Percentiles rank a stretch among this genome's conserved stretches.
These are phyloP conservation scores for Tachysurus fulvidraco DNA, from an alignment of 2,113 vertebrate species.

Conservation along the genomic window DNA sequence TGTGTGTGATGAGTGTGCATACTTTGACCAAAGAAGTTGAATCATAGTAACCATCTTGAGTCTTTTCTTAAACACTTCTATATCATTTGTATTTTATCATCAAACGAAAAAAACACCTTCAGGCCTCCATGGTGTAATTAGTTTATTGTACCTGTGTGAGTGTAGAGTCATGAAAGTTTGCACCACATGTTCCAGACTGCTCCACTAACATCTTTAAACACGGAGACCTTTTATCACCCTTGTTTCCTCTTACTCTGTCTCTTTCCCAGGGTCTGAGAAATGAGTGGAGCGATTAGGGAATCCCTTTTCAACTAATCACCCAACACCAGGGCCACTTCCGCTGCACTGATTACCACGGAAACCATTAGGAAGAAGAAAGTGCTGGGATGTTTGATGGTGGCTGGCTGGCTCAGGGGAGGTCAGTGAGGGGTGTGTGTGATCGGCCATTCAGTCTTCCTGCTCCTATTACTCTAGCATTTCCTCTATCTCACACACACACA, in stretches of 20 bases:
- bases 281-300: slow-evolving; percentile 76
- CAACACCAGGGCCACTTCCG: slow-evolving; percentile 80
- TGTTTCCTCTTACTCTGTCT: slow-evolving; percentile 65
- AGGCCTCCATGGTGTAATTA: background rate
- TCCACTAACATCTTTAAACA: slow-evolving; percentile 60
- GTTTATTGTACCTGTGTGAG: background rate
- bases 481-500: slow-evolving; percentile 73
- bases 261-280: slow-evolving; percentile 76
- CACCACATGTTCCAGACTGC: slow-evolving; percentile 45
- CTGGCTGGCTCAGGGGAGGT: slow-evolving; percentile 79
- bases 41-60: background rate
- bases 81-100: background rate
- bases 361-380: slow-evolving; percentile 86
- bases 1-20: no score
- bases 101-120: background rate
- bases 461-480: slow-evolving; percentile 80
- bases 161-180: slow-evolving; percentile 5
- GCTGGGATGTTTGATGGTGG: slow-evolving; percentile 84
- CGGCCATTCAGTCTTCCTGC: slow-evolving; percentile 81
- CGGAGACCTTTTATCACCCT: slow-evolving; percentile 70
- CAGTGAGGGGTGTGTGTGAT: slow-evolving; percentile 81
- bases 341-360: slow-evolving; percentile 87
- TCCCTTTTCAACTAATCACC: slow-evolving; percentile 79
- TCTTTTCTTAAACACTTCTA: background rate
- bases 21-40: background rate